Percentiles rank a stretch among this genome's conserved stretches.
Conservation (phyloP, 2,888 invertebrate genomes). For the Candidula unifasciata region DNA sequence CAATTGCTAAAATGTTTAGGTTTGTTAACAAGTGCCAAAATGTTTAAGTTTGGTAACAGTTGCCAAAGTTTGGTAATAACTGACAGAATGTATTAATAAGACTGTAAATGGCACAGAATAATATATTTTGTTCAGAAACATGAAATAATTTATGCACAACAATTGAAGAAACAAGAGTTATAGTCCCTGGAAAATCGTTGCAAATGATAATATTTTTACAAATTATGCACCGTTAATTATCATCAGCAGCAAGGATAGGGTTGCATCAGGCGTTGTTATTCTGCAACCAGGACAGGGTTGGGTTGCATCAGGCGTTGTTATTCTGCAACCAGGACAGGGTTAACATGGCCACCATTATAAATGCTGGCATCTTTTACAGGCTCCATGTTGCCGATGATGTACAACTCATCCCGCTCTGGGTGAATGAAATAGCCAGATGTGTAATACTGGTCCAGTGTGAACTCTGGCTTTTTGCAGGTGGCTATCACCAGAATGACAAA, state of each 20-base stretch:
- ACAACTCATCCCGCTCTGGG: constrained; percentile 62
- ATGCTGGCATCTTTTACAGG: constrained; percentile 3
- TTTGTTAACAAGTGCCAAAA: too few relatives aligned
- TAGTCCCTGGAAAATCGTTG: too few relatives aligned
- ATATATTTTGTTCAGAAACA: too few relatives aligned
- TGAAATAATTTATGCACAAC: too few relatives aligned
- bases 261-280: constrained; percentile 6
- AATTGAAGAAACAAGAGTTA: too few relatives aligned
- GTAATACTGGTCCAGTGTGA: constrained; percentile 55
- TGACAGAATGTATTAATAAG: too few relatives aligned
- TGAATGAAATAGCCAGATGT: constrained; percentile 63
- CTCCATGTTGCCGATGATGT: constrained; percentile 56
- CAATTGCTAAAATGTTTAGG: too few relatives aligned
- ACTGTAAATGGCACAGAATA: too few relatives aligned
- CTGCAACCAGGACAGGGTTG: not conserved
- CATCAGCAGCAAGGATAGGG: not conserved
- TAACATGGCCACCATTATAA: constrained; percentile 26
- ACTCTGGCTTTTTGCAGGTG: constrained; percentile 61
- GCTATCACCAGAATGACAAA: constrained; percentile 66
- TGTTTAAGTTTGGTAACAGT: too few relatives aligned
- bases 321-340: constrained; percentile 43
- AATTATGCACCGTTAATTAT: too few relatives aligned
- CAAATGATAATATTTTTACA: too few relatives aligned
- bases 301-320: not conserved
- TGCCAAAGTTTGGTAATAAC: too few relatives aligned